Evolutionary conservation across 1,140 invertebrate genomes (phyloP), one percentile per base, ranked within the genome.

Genomic region (Pogonomyrmex barbatus): DNA sequence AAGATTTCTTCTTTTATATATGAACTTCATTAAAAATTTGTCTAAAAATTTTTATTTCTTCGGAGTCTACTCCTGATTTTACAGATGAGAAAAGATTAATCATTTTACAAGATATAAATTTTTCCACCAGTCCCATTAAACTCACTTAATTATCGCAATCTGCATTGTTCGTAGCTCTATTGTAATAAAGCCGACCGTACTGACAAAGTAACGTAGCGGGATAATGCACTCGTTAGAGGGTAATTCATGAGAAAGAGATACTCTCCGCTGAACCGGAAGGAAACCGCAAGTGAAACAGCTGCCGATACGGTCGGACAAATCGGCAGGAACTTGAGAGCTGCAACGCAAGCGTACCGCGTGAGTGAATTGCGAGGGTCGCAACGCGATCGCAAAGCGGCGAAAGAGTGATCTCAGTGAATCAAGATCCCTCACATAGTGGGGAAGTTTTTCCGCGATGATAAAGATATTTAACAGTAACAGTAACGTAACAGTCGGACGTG

Each of bases 251-350:
- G 8, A 6, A 76, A 56, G 54, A 4, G 30, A 62, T 33, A 47
- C 6, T 45, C 56, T 33, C 14, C 14, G 17, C 30, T 12, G 36
- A 62, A 36, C 14, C 30, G 30, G 56, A 68, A 30, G 36, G 2
- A 67, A 68, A 39, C 47, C 33, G 39, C 47, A 52, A 68, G 77
- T 68, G 77, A 52, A 81, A 81, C n/a, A 68, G 14, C 63, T 42
- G 12, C 12, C 33, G 24, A 45, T 68, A 45, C 39, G 24, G 50
- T 45, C 36, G 14, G 63, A 70, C 65, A 45, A n/a, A 36, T 4
- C 14, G 39, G 17, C 12, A 42, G 17, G 17, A 68, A 45, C 30
- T 33, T 10, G 10, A 45, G 24, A 73, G 0, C 54, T 24, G 45
- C 68, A 24, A 33, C 10, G 33, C 5, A 8, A 8, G 24, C 5